Conservation (phyloP, 2,113 vertebrate species). For the Ovis aries region DNA sequence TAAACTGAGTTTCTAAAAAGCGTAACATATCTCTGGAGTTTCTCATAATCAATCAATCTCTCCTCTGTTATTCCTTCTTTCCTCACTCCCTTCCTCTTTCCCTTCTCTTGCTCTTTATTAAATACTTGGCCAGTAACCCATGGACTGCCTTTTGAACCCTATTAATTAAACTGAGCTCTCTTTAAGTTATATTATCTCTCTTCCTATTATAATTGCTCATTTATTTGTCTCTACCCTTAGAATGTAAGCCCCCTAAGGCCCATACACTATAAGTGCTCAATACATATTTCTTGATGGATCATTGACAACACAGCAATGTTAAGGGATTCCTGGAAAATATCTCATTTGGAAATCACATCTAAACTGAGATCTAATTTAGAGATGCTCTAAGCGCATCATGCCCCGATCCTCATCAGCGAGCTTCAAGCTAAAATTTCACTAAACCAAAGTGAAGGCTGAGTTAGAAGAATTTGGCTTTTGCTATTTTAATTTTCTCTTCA, state of each 20-base stretch:
- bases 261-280: not conserved
- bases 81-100: not conserved
- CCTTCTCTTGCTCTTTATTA: not conserved
- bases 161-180: not conserved
- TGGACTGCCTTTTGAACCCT: not conserved
- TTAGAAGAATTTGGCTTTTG: constrained; percentile 8
- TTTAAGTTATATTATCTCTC: not conserved
- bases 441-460: constrained; percentile 23
- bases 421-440: constrained; percentile 2
- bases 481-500: constrained; percentile 36
- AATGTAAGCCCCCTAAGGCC: not conserved
- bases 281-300: not conserved
- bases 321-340: not conserved
- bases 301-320: not conserved
- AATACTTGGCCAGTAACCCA: not conserved
- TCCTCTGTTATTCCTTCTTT: not conserved
- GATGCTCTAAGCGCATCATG: not conserved
- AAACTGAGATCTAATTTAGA: constrained; percentile 7
- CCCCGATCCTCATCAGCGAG: not conserved
- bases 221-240: not conserved
- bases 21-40: not conserved
- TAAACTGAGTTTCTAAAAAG: not conserved
- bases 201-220: not conserved
- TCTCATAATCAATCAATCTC: not conserved
- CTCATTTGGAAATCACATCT: constrained; percentile 13